Percentiles rank a stretch among this genome's conserved stretches.
phyloP scores from a whole-genome alignment of 2,797 vertebrate genomes.

The Todus mexicanus region DNA sequence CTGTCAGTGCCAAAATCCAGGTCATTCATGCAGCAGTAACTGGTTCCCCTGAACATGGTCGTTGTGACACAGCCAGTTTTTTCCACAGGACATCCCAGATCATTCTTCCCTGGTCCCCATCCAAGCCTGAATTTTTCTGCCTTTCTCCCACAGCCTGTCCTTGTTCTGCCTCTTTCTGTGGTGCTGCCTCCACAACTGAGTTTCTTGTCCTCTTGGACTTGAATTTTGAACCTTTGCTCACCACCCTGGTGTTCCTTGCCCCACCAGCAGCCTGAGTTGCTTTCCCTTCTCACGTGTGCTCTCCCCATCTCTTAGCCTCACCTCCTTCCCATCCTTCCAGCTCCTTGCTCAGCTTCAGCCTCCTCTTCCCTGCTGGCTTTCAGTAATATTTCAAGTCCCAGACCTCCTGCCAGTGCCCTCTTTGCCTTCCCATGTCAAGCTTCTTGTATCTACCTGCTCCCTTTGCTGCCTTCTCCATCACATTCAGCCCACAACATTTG shows the following conservation, averaged over 20 bases:
- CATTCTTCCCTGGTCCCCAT: slow-evolving; percentile 20
- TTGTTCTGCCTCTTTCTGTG: slow-evolving; percentile 4
- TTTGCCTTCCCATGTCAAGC: background rate
- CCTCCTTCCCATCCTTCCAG: background rate
- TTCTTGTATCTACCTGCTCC: background rate
- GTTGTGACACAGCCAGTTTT: slow-evolving; percentile 5
- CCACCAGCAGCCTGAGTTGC: background rate
- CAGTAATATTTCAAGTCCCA: background rate
- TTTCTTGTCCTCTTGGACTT: background rate
- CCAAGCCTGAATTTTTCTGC: background rate
- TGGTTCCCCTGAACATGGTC: background rate
- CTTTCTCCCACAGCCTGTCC: background rate
- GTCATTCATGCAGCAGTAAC: background rate
- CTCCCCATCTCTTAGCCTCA: background rate
- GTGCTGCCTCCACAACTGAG: background rate
- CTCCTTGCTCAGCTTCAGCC: background rate
- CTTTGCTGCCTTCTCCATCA: slow-evolving; percentile 8
- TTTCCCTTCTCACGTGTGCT: background rate
- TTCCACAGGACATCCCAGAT: slow-evolving; percentile 9
- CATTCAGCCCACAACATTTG: background rate
- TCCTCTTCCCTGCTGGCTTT: background rate
- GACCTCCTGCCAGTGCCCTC: background rate
- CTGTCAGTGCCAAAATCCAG: background rate
- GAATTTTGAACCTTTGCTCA: background rate
- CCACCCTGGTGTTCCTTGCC: background rate